Evolutionary conservation across 2,797 vertebrate genomes (phyloP).

Genomic region (Hemibagrus guttatus): DNA sequence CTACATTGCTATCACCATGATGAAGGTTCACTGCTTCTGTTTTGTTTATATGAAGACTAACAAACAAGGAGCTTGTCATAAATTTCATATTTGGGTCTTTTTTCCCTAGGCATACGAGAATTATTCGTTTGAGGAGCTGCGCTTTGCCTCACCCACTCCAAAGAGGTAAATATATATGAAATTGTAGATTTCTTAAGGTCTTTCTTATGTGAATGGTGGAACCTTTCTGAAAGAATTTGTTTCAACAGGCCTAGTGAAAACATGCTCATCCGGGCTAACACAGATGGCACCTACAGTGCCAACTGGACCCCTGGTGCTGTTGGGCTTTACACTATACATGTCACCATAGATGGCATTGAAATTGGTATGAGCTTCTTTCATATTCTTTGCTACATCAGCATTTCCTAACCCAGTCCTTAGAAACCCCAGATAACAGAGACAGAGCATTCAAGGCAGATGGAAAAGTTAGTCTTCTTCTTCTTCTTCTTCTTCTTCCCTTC

Average conservation of each 20-base stretch:
- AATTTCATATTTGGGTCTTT: background rate
- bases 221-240: slow-evolving; percentile 46
- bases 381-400: background rate
- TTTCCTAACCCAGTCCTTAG: background rate
- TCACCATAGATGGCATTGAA: slow-evolving; percentile 99
- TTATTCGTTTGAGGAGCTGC: slow-evolving; percentile 98
- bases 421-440: background rate
- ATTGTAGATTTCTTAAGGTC: background rate
- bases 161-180: slow-evolving; percentile 82
- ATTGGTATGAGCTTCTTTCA: slow-evolving; percentile 78
- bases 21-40: slow-evolving; percentile 86
- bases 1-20: slow-evolving; percentile 99
- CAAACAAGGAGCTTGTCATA: background rate
- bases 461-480: no score
- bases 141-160: slow-evolving; percentile 97
- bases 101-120: slow-evolving; percentile 90
- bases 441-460: no score
- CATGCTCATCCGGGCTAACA: slow-evolving; percentile 98
- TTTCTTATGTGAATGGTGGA: background rate
- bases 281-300: slow-evolving; percentile 97
- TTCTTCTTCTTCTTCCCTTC: no score
- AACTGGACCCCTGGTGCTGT: slow-evolving; percentile 99
- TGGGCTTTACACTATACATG: slow-evolving; percentile 96
- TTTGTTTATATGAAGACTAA: background rate
- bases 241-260: slow-evolving; percentile 93